Evolutionary conservation across 2,797 vertebrate species (phyloP).

Genomic region (Clarias fuscus): DNA sequence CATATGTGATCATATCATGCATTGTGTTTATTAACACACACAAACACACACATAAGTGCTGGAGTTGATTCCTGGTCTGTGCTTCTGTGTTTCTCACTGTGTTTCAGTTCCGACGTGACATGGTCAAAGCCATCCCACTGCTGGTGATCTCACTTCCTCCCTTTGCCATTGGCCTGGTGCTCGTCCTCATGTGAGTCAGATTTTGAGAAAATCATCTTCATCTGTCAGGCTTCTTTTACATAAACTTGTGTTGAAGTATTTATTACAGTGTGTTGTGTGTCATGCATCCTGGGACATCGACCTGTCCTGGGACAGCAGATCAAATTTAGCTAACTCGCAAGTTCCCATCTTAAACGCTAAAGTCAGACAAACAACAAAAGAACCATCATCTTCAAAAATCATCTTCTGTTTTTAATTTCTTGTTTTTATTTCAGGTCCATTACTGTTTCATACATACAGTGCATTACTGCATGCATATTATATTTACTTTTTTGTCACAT

Average conservation of each 20-base stretch:
- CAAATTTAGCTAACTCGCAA: no score
- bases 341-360: neutral
- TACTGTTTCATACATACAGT: neutral
- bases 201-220: neutral
- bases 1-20: neutral
- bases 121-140: constrained; percentile 76
- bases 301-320: no score
- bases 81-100: neutral
- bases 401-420: neutral
- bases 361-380: neutral
- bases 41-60: neutral
- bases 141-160: constrained; percentile 77
- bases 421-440: neutral
- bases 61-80: neutral
- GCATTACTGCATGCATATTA: neutral
- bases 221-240: neutral
- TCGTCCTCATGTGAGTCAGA: constrained; percentile 77
- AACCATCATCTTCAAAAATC: neutral
- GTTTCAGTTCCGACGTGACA: constrained; percentile 74
- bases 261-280: no score
- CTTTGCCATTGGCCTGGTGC: constrained; percentile 78
- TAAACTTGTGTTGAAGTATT: neutral
- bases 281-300: no score
- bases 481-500: neutral
- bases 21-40: neutral